These are phyloP conservation scores for Acanthornis magna DNA, from an alignment of 2,797 vertebrate species.

Conservation along the genomic window DNA sequence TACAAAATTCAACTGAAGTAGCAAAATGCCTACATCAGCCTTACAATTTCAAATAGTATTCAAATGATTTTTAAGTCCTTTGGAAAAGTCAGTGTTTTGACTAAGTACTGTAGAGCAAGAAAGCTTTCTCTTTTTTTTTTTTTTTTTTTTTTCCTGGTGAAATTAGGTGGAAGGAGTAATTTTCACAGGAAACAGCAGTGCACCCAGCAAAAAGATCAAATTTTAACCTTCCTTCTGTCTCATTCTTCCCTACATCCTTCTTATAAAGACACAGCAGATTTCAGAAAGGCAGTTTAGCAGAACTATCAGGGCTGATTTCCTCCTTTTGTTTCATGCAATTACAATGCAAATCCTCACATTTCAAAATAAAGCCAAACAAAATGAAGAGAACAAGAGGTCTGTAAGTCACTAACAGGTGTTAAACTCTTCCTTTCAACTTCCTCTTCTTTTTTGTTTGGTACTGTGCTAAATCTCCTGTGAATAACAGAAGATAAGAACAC, in stretches of 20 bases:
- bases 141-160: neutral
- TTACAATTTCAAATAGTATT: neutral
- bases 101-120: neutral
- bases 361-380: neutral
- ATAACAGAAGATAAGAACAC: accelerated
- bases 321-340: neutral
- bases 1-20: neutral
- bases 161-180: neutral
- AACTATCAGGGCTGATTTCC: neutral
- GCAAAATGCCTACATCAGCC: neutral
- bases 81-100: neutral
- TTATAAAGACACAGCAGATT: neutral
- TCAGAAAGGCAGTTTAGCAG: neutral
- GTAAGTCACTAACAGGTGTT: neutral
- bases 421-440: neutral
- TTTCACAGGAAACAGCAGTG: neutral
- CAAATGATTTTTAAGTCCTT: neutral
- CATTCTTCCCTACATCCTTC: neutral
- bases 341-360: neutral
- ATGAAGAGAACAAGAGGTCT: neutral
- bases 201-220: neutral
- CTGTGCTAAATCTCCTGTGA: neutral
- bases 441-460: neutral
- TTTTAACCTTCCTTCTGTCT: neutral
- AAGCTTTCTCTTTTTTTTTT: neutral